These are phyloP conservation scores for Siphonodentalium dalli DNA, from an alignment of 2,888 invertebrate species.

Conservation along the genomic window DNA sequence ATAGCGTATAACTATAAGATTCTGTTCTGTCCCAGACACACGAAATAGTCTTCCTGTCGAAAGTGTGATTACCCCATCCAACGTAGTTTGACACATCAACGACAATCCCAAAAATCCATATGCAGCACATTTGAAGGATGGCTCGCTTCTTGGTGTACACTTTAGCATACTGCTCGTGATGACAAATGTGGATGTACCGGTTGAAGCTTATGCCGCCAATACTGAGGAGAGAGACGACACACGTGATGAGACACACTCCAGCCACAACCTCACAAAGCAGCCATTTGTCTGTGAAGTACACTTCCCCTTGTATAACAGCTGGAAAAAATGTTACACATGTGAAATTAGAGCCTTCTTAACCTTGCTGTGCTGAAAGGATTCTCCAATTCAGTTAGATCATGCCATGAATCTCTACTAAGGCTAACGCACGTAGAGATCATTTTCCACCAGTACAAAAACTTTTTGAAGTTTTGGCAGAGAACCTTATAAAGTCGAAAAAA, in stretches of 20 bases:
- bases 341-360: too few species aligned
- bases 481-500: too few species aligned
- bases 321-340: too few species aligned
- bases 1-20: conserved; percentile 30
- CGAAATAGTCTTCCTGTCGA: conserved; percentile 30
- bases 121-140: conserved; percentile 12
- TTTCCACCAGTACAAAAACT: too few species aligned
- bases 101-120: conserved; percentile 27
- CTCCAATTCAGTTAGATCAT: too few species aligned
- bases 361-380: too few species aligned
- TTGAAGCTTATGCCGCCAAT: conserved; percentile 24
- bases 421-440: too few species aligned
- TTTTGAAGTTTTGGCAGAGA: too few species aligned
- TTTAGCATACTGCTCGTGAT: conserved; percentile 13
- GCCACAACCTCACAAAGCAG: conserved; percentile 27
- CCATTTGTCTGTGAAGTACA: conserved; percentile 23
- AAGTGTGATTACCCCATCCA: conserved; percentile 33
- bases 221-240: conserved; percentile 33
- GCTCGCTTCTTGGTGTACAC: conserved; percentile 20
- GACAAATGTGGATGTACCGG: conserved; percentile 31
- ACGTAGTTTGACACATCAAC: conserved; percentile 28
- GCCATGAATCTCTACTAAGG: too few species aligned
- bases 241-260: conserved; percentile 30
- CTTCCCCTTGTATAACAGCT: conserved; percentile 32
- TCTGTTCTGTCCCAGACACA: conserved; percentile 34